Evolutionary conservation across 2,113 vertebrate genomes (phyloP).

Genomic region (Halcyon malimbica): DNA sequence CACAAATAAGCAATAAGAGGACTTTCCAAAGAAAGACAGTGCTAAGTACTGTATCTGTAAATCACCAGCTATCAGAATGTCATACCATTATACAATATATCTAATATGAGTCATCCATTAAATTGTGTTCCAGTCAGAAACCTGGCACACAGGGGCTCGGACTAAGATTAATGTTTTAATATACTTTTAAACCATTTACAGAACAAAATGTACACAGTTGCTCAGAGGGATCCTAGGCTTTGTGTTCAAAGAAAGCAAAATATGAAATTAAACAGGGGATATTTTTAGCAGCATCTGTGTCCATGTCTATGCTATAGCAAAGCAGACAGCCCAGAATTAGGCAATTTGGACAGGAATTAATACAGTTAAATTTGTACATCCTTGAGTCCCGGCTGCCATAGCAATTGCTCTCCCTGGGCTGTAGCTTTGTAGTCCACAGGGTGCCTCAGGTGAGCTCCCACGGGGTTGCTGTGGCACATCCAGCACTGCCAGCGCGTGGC

Average conservation of each 20-base stretch:
- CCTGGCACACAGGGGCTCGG: neutral
- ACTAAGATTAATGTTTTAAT: slow-evolving; percentile 39
- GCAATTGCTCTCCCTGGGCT: neutral
- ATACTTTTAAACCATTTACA: neutral
- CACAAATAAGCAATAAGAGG: slow-evolving; percentile 30
- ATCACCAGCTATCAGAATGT: slow-evolving; percentile 1
- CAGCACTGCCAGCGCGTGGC: accelerated
- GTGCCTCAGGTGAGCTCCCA: accelerated
- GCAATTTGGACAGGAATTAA: neutral
- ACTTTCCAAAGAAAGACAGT: slow-evolving; percentile 8
- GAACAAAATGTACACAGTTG: neutral
- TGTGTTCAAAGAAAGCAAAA: neutral
- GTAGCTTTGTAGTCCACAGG: neutral
- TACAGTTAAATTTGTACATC: accelerated
- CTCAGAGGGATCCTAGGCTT: neutral
- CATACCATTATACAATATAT: neutral
- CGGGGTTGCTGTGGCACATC: accelerated
- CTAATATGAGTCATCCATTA: slow-evolving; percentile 28
- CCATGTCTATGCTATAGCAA: neutral
- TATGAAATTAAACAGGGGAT: neutral
- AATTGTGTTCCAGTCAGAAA: slow-evolving; percentile 40
- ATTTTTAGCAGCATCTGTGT: neutral
- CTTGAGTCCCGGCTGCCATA: neutral
- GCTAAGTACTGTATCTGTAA: slow-evolving; percentile 26
- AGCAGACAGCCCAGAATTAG: neutral